A percentile compares a stretch with the other conserved stretches of the same genome.
Evolutionary conservation across 2,888 invertebrate species (phyloP).

Genomic region (Heliconius ismenius): DNA sequence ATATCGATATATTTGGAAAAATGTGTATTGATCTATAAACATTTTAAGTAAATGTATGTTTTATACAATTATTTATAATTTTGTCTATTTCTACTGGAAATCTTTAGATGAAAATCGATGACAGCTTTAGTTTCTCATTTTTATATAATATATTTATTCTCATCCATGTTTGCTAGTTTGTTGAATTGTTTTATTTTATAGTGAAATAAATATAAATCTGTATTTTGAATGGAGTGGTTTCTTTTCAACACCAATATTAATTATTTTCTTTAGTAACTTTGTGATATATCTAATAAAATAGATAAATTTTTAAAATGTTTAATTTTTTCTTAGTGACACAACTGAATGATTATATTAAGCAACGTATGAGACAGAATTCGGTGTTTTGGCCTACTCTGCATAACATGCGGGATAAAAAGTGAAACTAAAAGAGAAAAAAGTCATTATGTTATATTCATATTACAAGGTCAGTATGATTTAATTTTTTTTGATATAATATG

Average conservation of each 20-base stretch:
- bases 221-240: slow-evolving; percentile 18
- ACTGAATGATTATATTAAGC: too few species aligned
- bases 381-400: too few species aligned
- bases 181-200: slow-evolving; percentile 24
- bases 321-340: too few species aligned
- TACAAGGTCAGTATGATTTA: too few species aligned
- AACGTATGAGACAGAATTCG: too few species aligned
- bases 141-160: background rate
- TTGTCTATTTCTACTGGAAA: background rate
- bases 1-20: background rate
- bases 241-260: background rate
- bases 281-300: too few species aligned
- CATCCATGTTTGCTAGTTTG: slow-evolving; percentile 23
- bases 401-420: too few species aligned
- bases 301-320: too few species aligned
- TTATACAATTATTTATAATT: background rate
- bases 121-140: background rate
- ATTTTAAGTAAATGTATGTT: background rate
- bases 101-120: background rate
- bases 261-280: background rate
- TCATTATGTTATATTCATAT: too few species aligned
- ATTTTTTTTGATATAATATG: too few species aligned
- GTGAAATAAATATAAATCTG: slow-evolving; percentile 17
- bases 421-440: too few species aligned
- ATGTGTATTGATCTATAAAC: background rate